These are phyloP conservation scores for Malurus alboscapulatus DNA, from an alignment of 2,113 vertebrate species.

Conservation along the genomic window DNA sequence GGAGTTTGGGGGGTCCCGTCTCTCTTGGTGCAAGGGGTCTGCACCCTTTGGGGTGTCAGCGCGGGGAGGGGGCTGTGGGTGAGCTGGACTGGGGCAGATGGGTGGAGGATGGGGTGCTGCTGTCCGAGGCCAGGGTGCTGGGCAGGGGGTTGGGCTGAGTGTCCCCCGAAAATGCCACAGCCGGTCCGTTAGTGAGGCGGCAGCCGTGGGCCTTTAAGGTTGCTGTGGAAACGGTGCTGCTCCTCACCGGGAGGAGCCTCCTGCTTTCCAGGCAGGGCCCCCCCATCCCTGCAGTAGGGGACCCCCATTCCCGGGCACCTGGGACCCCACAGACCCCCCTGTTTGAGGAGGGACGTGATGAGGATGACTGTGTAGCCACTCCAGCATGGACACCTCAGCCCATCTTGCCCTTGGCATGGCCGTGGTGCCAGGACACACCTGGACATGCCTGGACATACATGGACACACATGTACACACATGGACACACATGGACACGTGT, in stretches of 20 bases:
- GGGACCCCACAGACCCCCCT: accelerated
- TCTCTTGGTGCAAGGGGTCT: background rate
- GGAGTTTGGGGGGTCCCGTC: accelerated
- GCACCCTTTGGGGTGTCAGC: background rate
- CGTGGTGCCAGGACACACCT: accelerated
- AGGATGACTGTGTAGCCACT: accelerated
- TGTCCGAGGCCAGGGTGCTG: accelerated
- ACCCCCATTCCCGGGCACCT: accelerated
- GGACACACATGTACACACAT: accelerated
- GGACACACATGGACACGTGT: accelerated
- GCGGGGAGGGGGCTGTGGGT: background rate
- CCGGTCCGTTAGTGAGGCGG: background rate
- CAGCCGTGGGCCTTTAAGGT: slow-evolving; percentile 53
- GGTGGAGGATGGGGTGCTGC: accelerated
- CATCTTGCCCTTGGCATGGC: background rate
- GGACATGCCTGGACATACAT: accelerated
- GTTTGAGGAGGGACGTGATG: accelerated
- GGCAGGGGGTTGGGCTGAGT: accelerated
- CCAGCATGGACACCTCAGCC: accelerated
- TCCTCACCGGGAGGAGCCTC: background rate
- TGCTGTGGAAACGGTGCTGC: slow-evolving; percentile 59
- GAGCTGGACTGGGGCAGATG: accelerated
- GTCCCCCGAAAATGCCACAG: background rate
- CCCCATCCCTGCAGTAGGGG: background rate
- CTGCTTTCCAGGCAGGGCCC: slow-evolving; percentile 8